Percentiles rank a stretch among this genome's conserved stretches.
Evolutionary conservation across 2,888 invertebrate species (phyloP).

Genomic region (Notodromas monacha): DNA sequence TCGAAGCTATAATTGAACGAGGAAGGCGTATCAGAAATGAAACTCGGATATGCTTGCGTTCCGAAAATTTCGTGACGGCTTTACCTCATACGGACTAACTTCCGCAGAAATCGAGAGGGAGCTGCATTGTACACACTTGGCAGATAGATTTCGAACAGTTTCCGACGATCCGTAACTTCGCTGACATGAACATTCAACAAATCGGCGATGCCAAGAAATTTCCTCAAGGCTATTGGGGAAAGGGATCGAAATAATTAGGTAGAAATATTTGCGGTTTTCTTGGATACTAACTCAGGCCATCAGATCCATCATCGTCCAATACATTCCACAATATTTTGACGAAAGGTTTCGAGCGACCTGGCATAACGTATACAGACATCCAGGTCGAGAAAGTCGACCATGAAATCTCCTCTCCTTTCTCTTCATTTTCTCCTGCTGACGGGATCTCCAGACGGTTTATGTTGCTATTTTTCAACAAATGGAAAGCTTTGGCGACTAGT

Average conservation of each 20-base stretch:
- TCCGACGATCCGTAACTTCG: conserved; percentile 15
- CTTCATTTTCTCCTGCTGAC: not conserved
- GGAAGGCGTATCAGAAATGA: too few species aligned
- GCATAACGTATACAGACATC: conserved; percentile 6
- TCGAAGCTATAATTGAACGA: too few species aligned
- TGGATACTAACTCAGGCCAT: conserved; percentile 13
- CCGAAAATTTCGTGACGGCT: too few species aligned
- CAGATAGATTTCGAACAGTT: conserved; percentile 13
- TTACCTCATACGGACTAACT: conserved; percentile 15
- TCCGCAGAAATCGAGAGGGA: conserved; percentile 13
- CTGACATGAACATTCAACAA: conserved; percentile 17
- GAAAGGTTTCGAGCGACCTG: not conserved
- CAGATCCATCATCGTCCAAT: conserved; percentile 14
- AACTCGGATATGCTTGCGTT: too few species aligned
- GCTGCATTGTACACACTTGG: conserved; percentile 14
- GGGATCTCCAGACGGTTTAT: too few species aligned
- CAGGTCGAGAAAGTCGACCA: conserved; percentile 13
- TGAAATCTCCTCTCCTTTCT: too few species aligned
- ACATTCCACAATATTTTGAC: conserved; percentile 16
- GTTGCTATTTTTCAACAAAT: conserved; percentile 14
- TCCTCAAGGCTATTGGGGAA: conserved; percentile 13
- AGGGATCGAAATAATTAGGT: too few species aligned
- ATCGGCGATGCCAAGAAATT: conserved; percentile 17
- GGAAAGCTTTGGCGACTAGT: conserved; percentile 16
- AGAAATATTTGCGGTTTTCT: too few species aligned